These are phyloP conservation scores for Austrolebias charrua DNA, from an alignment of 2,797 vertebrate genomes.

Conservation along the genomic window DNA sequence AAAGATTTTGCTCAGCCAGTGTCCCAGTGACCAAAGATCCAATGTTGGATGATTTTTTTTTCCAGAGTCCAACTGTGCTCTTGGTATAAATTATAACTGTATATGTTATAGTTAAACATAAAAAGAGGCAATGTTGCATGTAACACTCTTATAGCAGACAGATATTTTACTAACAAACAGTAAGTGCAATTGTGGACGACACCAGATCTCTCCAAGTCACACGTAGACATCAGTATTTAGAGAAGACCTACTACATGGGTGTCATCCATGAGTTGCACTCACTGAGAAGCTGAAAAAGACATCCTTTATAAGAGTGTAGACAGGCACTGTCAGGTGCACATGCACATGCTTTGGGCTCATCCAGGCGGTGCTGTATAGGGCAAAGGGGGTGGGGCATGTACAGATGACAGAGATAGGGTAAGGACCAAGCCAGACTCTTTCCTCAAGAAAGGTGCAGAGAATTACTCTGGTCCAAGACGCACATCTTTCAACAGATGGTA, in stretches of 20 bases:
- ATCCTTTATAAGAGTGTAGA: constrained; percentile 59
- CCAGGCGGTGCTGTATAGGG: constrained; percentile 23
- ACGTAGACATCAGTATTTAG: constrained; percentile 42
- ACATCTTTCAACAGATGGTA: constrained; percentile 50
- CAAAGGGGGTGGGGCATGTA: constrained; percentile 44
- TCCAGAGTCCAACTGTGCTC: constrained; percentile 61
- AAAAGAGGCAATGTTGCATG: constrained; percentile 57
- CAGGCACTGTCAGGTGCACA: constrained; percentile 66
- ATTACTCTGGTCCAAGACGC: constrained; percentile 62
- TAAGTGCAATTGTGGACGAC: constrained; percentile 54
- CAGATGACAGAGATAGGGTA: constrained; percentile 64
- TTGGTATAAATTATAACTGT: constrained; percentile 74
- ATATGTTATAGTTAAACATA: constrained; percentile 75
- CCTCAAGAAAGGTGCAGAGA: constrained; percentile 51
- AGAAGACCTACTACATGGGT: constrained; percentile 11
- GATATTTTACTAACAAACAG: constrained; percentile 44
- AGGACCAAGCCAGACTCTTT: constrained; percentile 62
- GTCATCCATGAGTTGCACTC: constrained; percentile 57
- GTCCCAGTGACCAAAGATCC: constrained; percentile 59
- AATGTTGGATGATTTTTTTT: constrained; percentile 58
- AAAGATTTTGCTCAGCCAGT: constrained; percentile 39
- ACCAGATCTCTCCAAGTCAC: constrained; percentile 15
- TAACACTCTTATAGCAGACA: constrained; percentile 57
- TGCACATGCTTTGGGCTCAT: constrained; percentile 50
- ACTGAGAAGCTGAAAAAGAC: constrained; percentile 60